Conservation (phyloP, 2,888 invertebrate species). For the Perithous albicinctus region DNA sequence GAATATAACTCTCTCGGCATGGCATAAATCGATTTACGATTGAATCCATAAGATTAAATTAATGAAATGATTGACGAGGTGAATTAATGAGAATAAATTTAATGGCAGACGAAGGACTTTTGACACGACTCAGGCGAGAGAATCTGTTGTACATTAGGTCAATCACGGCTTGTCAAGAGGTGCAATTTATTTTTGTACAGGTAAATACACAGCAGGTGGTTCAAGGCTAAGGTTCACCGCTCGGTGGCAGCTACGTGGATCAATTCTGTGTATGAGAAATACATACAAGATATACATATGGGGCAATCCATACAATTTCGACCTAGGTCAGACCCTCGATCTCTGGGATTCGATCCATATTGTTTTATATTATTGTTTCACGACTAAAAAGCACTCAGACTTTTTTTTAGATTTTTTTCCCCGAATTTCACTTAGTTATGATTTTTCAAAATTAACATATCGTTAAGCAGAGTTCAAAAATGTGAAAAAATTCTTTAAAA, state of each 20-base stretch:
- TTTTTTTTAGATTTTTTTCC: too few species aligned
- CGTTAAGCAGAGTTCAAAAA: too few species aligned
- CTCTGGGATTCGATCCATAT: too few species aligned
- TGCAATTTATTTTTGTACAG: conserved; percentile 18
- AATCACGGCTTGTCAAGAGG: conserved; percentile 23
- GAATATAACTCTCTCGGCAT: neutral
- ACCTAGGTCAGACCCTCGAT: too few species aligned
- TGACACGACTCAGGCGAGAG: neutral
- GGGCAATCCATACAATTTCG: too few species aligned
- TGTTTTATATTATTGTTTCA: too few species aligned
- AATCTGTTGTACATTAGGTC: conserved; percentile 17
- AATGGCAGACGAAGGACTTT: neutral
- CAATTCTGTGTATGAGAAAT: conserved; percentile 22
- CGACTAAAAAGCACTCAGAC: too few species aligned
- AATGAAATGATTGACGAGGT: neutral
- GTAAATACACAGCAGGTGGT: conserved; percentile 61
- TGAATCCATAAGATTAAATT: neutral
- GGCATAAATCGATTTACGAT: neutral
- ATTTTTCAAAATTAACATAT: too few species aligned
- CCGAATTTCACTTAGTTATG: too few species aligned
- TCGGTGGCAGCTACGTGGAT: conserved; percentile 35
- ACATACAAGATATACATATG: conserved; percentile 1
- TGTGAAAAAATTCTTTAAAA: too few species aligned
- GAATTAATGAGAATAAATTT: neutral
- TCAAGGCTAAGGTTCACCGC: conserved; percentile 58